Percentiles rank a stretch among this genome's conserved stretches.
Conservation (phyloP, 2,888 invertebrate genomes). For the Laothoe populi region DNA sequence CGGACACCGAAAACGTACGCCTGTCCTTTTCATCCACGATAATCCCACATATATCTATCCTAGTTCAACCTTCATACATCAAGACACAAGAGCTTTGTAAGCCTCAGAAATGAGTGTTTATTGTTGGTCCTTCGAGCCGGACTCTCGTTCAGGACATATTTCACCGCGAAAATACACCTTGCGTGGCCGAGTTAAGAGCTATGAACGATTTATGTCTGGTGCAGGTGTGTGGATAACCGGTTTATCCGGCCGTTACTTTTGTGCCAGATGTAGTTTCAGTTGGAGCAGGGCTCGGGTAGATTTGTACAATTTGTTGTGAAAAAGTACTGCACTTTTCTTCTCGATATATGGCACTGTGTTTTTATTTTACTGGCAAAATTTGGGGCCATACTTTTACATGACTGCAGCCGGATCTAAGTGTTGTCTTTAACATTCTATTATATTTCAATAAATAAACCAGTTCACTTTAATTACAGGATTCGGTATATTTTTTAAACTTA, state of each 20-base stretch:
- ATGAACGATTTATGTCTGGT: slow-evolving; percentile 36
- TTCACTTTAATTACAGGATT: no score
- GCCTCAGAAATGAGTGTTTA: slow-evolving; percentile 80
- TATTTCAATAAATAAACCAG: no score
- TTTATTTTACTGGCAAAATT: neutral
- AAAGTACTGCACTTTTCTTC: slow-evolving; percentile 31
- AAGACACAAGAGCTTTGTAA: slow-evolving; percentile 68
- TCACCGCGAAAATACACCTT: slow-evolving; percentile 54
- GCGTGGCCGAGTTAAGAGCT: slow-evolving; percentile 48
- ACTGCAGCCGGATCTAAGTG: neutral
- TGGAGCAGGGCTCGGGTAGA: slow-evolving; percentile 55
- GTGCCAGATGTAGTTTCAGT: slow-evolving; percentile 56
- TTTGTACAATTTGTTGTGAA: slow-evolving; percentile 47
- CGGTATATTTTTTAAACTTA: neutral
- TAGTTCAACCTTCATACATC: slow-evolving; percentile 70
- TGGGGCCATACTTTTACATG: neutral
- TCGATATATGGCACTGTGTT: slow-evolving; percentile 7
- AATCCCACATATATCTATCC: slow-evolving; percentile 64
- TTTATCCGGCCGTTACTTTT: slow-evolving; percentile 71
- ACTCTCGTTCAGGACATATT: slow-evolving; percentile 50
- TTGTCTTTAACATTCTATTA: neutral
- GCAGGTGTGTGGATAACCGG: slow-evolving; percentile 68
- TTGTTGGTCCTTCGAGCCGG: slow-evolving; percentile 70
- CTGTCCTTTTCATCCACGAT: slow-evolving; percentile 55
- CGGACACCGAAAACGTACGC: slow-evolving; percentile 42